Evolutionary conservation across 2,888 invertebrate genomes (phyloP), one percentile per base, ranked within the genome.

Genomic region (Pseudococcus longispinus): DNA sequence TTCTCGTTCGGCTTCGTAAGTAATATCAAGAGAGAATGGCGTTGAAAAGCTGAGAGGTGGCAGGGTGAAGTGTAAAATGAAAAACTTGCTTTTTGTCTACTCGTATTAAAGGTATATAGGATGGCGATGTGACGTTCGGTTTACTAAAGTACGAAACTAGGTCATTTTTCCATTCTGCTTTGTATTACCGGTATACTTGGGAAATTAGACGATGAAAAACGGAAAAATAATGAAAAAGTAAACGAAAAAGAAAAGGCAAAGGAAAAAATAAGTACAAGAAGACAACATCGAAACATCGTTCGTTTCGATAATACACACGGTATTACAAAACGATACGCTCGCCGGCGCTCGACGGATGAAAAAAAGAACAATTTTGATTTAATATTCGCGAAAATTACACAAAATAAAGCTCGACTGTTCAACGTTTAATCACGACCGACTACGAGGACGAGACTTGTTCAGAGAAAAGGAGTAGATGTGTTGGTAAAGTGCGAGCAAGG

Each of bases 321-420:
- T 51, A 51, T n/a, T 0, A 65, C 65, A 26, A 65, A 65, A 9
- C 65, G 26, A 23, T 65, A 37, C 37, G 37, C 37, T 37, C 8
- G 4, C 9, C 37, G 37, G 26, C 37, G 37, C 37, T 37, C 8
- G 4, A 8, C 37, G 37, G 26, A 11, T 26, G 65, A n/a, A 51
- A 51, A n/a, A 65, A 65, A 26, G 65, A 65, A 26, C 65, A 65
- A 65, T 65, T 65, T 65, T 65, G 65, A 65, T 65, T 65, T 65
- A 65, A 65, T 65, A 65, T 65, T 65, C 65, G 23, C 26, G 51
- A 51, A 65, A 65, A 26, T 65, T 26, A 65, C 26, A 13, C 26
- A 11, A 65, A 51, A 51, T 51, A 51, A 51, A 18, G 6, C 51
- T 4, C 3, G 15, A 15, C 6, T 51, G n/a, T 51, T 46, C 60